These are phyloP conservation scores for Herminia tarsipennalis DNA, from an alignment of 2,888 invertebrate genomes.

Conservation along the genomic window DNA sequence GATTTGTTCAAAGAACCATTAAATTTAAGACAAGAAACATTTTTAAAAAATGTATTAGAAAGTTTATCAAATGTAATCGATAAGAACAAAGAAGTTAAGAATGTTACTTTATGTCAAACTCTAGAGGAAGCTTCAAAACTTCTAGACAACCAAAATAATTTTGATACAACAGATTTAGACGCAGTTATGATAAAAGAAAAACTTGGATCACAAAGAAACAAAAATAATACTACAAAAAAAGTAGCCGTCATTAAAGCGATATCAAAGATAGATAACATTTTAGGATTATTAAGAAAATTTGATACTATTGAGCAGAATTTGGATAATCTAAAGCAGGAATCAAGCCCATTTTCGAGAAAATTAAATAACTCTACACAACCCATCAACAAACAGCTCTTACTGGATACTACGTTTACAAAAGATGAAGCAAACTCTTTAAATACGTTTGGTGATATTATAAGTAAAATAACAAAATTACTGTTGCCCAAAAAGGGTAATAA, in stretches of 20 bases:
- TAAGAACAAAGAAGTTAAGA: conserved; percentile 57
- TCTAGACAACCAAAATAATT: conserved; percentile 20
- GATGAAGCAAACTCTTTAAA: conserved; percentile 55
- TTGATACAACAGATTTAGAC: not conserved
- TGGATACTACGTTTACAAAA: conserved; percentile 27
- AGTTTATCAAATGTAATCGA: conserved; percentile 66
- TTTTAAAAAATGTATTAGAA: conserved; percentile 70
- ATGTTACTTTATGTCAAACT: conserved; percentile 66
- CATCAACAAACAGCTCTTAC: not conserved
- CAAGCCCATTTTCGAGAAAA: conserved; percentile 2
- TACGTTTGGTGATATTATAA: conserved; percentile 64
- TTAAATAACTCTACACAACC: not conserved
- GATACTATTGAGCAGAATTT: conserved; percentile 60
- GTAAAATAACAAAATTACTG: conserved; percentile 68
- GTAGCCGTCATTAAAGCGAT: conserved; percentile 48
- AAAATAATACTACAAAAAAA: conserved; percentile 11
- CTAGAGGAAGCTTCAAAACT: conserved; percentile 46
- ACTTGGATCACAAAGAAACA: conserved; percentile 18
- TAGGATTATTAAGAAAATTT: conserved; percentile 66
- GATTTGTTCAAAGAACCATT: conserved; percentile 76
- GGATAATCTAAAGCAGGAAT: conserved; percentile 42
- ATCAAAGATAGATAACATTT: conserved; percentile 62
- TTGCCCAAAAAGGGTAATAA: conserved; percentile 58
- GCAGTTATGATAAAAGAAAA: not conserved
- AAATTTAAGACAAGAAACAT: conserved; percentile 69